A percentile compares a stretch with the other conserved stretches of the same genome.
These are phyloP conservation scores for Suricata suricatta DNA, from an alignment of 2,113 vertebrate genomes.

Conservation along the genomic window DNA sequence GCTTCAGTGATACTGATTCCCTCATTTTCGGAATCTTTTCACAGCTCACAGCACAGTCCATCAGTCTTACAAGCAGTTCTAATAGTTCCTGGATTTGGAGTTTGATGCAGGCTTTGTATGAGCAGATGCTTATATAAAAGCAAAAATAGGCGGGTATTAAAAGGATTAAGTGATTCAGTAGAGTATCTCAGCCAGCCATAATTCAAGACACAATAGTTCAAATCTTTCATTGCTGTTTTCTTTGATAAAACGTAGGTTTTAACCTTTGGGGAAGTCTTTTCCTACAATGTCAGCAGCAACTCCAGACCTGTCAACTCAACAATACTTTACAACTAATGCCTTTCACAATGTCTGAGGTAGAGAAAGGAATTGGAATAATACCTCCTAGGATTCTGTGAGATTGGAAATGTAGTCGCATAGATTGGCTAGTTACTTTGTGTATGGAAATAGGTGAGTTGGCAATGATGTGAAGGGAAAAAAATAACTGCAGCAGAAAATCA, in stretches of 20 bases:
- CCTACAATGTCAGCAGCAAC: constrained; percentile 82
- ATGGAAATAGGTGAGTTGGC: constrained; percentile 44
- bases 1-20: constrained; percentile 40
- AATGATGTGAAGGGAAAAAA: not conserved
- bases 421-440: constrained; percentile 69
- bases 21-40: constrained; percentile 70
- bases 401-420: constrained; percentile 65
- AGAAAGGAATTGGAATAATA: constrained; percentile 73
- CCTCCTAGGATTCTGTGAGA: constrained; percentile 55
- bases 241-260: constrained; percentile 85
- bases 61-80: constrained; percentile 62
- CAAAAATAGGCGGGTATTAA: constrained; percentile 82
- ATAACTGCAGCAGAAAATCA: constrained; percentile 14
- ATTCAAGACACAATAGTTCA: constrained; percentile 84
- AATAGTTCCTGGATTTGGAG: constrained; percentile 75
- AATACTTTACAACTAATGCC: constrained; percentile 80
- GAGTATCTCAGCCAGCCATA: constrained; percentile 81
- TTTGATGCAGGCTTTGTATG: constrained; percentile 76
- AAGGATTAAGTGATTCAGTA: constrained; percentile 81
- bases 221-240: constrained; percentile 82
- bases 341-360: constrained; percentile 72
- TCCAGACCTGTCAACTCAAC: constrained; percentile 83
- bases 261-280: constrained; percentile 83
- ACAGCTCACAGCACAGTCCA: constrained; percentile 65
- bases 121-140: constrained; percentile 82